Evolutionary conservation across 92 coral and sea anemone species (phyloP).

Genomic region (Phenganax stokvisi): DNA sequence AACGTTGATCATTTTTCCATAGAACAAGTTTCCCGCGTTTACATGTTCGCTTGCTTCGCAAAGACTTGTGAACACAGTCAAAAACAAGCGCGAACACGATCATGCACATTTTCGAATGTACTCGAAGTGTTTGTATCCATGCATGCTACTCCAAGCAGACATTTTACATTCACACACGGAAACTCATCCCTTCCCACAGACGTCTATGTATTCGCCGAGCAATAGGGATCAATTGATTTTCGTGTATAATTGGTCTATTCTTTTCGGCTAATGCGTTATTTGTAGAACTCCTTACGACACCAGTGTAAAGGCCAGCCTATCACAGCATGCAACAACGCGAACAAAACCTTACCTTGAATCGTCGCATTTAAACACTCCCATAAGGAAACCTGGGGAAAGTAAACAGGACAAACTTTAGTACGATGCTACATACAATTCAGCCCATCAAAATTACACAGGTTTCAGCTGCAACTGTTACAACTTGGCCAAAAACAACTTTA

Average conservation of each 20-base stretch:
- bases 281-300: constrained; percentile 95
- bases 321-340: constrained; percentile 42
- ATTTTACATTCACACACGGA: not conserved
- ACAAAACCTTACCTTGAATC: constrained; percentile 36
- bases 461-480: not conserved
- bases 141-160: not conserved
- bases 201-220: not conserved
- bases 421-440: not conserved
- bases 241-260: constrained; percentile 98
- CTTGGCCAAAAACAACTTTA: not conserved
- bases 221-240: constrained; percentile 36
- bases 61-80: constrained; percentile 12
- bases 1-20: constrained; percentile 42
- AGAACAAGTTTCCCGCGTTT: not conserved
- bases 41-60: not conserved
- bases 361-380: constrained; percentile 36
- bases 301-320: constrained; percentile 32
- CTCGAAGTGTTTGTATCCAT: not conserved
- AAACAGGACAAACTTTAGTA: not conserved
- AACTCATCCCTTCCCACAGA: constrained; percentile 5
- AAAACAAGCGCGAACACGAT: constrained; percentile 1
- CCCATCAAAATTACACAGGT: not conserved
- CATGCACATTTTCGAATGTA: constrained; percentile 6
- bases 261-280: constrained; percentile 95
- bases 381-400: constrained; percentile 15